These are phyloP conservation scores for Sogatella furcifera DNA, from an alignment of 1,140 invertebrate species.

Conservation along the genomic window DNA sequence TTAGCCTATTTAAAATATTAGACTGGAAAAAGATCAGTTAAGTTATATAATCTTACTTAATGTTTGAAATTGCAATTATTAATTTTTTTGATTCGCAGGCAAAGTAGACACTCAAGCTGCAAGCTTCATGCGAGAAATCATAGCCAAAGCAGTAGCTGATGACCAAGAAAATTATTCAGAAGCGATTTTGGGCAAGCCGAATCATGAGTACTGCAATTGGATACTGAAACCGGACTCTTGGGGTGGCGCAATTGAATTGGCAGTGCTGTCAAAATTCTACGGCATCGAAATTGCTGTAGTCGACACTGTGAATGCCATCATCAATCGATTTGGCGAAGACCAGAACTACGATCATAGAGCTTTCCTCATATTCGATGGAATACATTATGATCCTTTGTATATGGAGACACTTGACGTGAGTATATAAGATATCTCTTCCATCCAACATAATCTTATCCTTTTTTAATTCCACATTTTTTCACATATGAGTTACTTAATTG, in stretches of 20 bases:
- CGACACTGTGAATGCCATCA: conserved; percentile 78
- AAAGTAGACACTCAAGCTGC: conserved; percentile 62
- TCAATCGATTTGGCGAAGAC: conserved; percentile 91
- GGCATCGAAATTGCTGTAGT: conserved; percentile 88
- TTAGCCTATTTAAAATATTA: no score
- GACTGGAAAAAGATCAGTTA: no score
- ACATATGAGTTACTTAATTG: no score
- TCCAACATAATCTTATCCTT: no score
- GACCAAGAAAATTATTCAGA: conserved; percentile 71
- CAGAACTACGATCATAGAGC: conserved; percentile 72
- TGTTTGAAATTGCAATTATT: no score
- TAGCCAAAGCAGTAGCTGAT: conserved; percentile 67
- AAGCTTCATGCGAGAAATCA: conserved; percentile 68
- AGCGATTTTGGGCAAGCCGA: conserved; percentile 77
- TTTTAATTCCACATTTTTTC: no score
- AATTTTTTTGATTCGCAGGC: conserved; percentile 36
- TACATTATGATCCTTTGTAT: conserved; percentile 91
- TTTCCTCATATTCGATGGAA: conserved; percentile 89
- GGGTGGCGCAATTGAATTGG: conserved; percentile 91
- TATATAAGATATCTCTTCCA: no score
- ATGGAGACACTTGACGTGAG: conserved; percentile 57
- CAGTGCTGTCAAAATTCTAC: conserved; percentile 81
- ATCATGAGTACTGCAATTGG: conserved; percentile 79
- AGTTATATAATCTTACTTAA: no score
- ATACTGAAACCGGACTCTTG: conserved; percentile 74